Percentiles rank a stretch among this genome's conserved stretches.
Evolutionary conservation across 2,113 vertebrate species (phyloP).

Genomic region (Grammomys dolichurus): DNA sequence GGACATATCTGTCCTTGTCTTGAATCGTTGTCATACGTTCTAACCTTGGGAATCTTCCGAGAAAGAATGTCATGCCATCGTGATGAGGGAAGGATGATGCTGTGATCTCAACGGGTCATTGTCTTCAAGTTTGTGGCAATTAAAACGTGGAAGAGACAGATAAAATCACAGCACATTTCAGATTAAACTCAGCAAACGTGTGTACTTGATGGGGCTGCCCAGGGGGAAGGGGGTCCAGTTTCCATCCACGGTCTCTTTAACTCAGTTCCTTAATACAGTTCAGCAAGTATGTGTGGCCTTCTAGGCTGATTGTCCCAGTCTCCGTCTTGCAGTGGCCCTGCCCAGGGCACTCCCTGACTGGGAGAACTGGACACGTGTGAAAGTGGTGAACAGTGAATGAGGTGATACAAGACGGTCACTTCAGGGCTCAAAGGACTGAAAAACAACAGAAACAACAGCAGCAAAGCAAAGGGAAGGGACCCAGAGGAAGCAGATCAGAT

Average conservation of each 20-base stretch:
- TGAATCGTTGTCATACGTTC: not conserved
- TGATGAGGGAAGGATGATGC: not conserved
- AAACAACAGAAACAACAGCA: not conserved
- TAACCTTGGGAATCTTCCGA: constrained; percentile 48
- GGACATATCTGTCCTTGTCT: not conserved
- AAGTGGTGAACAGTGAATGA: not conserved
- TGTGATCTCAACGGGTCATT: not conserved
- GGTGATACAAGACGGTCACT: not conserved
- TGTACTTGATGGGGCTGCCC: not conserved
- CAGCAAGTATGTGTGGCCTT: not conserved
- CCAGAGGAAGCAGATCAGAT: not conserved
- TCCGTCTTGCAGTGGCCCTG: not conserved
- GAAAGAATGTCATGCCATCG: constrained; percentile 20
- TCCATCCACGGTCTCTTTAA: not conserved
- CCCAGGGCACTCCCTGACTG: not conserved
- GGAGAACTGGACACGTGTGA: not conserved
- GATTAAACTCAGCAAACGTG: not conserved
- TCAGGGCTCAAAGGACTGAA: not conserved
- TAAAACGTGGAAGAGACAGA: not conserved
- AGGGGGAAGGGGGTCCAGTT: not conserved
- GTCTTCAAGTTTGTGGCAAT: not conserved
- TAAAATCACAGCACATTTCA: not conserved
- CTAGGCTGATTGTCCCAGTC: not conserved
- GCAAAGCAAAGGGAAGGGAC: not conserved
- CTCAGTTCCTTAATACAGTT: not conserved